Evolutionary conservation across 2,797 vertebrate genomes (phyloP).

Genomic region (Sebastes miniatus): DNA sequence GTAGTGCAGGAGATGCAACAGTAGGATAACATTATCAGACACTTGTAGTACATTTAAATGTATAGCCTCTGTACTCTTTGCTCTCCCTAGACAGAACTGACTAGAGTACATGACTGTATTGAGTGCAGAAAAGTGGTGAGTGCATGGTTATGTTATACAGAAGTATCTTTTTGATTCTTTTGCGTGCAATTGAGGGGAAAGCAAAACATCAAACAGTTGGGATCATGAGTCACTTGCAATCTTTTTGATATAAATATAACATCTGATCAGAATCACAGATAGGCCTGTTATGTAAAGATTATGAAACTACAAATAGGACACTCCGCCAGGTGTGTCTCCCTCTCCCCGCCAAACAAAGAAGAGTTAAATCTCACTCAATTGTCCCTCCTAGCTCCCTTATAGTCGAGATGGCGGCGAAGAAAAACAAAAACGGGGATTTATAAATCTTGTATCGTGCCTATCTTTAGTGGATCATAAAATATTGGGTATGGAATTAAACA

Average conservation of each 20-base stretch:
- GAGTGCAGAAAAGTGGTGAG: neutral
- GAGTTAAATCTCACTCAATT: neutral
- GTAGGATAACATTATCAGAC: slow-evolving; percentile 30
- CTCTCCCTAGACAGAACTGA: neutral
- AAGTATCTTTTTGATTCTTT: neutral
- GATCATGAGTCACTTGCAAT: neutral
- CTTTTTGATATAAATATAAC: neutral
- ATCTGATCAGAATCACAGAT: neutral
- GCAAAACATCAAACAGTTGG: neutral
- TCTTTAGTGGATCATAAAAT: neutral
- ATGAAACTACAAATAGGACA: neutral
- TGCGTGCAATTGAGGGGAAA: neutral
- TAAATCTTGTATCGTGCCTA: neutral
- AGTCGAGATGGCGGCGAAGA: neutral
- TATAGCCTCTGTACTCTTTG: neutral
- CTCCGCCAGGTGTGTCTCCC: neutral
- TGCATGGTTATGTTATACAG: neutral
- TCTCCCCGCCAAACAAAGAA: neutral
- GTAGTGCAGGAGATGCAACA: slow-evolving; percentile 33
- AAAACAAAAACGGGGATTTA: neutral
- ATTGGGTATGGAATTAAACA: neutral
- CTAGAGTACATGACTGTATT: neutral
- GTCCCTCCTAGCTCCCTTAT: neutral
- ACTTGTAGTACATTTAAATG: slow-evolving; percentile 28
- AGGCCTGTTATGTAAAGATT: neutral